These are phyloP conservation scores for Mustelus asterias DNA, from an alignment of 2,113 vertebrate species.

Conservation along the genomic window DNA sequence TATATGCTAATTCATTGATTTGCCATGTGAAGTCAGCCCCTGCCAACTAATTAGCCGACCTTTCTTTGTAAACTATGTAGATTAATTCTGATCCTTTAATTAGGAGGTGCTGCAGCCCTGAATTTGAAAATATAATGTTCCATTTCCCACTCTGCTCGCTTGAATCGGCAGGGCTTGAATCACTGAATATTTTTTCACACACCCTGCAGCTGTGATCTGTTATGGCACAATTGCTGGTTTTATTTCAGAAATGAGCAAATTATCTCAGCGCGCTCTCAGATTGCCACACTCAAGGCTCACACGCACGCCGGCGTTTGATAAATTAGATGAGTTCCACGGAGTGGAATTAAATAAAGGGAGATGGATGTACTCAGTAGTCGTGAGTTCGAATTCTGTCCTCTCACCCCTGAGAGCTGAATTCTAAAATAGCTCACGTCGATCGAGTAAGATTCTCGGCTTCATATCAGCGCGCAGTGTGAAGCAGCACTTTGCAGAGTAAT, in stretches of 20 bases:
- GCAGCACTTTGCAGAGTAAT: not conserved
- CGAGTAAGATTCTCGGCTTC: not conserved
- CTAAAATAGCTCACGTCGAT: not conserved
- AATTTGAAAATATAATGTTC: slow-evolving; percentile 31
- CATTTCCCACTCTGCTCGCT: not conserved
- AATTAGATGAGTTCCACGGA: not conserved
- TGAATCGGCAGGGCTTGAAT: no score
- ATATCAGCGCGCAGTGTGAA: not conserved
- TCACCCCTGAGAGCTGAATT: not conserved
- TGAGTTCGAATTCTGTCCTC: not conserved
- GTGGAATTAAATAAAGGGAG: not conserved
- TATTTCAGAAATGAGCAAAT: slow-evolving; percentile 29
- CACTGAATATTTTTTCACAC: not conserved
- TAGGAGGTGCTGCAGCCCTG: not conserved
- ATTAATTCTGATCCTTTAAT: slow-evolving; percentile 38
- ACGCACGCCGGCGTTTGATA: not conserved
- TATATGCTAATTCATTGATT: not conserved
- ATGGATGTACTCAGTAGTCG: not conserved
- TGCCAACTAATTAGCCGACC: slow-evolving; percentile 16
- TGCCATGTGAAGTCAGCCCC: not conserved
- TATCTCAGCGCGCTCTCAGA: not conserved
- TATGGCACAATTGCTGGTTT: slow-evolving; percentile 6
- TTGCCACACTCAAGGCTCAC: not conserved
- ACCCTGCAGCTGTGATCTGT: slow-evolving; percentile 25
- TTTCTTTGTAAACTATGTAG: not conserved